Conservation (phyloP, 1,140 invertebrate genomes). For the Capitella teleta region DNA sequence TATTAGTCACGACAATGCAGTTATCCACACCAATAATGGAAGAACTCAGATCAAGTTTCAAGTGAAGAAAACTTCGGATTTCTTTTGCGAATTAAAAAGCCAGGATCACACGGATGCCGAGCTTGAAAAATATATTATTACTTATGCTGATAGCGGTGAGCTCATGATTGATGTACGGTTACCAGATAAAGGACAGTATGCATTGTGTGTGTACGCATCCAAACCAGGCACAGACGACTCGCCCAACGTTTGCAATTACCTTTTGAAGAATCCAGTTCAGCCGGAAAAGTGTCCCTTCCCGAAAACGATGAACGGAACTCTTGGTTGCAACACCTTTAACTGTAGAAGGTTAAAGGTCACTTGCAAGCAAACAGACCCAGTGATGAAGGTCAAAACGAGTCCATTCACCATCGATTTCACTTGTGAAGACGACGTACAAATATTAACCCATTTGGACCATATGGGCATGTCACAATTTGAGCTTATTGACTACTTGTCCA, state of each 20-base stretch:
- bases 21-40: slow-evolving; percentile 3
- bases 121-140: slow-evolving; percentile 25
- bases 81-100: slow-evolving; percentile 21
- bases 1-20: slow-evolving; percentile 20
- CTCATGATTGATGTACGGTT: background rate
- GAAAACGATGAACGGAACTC: no score
- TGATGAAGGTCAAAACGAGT: no score
- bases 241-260: slow-evolving; percentile 33
- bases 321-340: no score
- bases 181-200: slow-evolving; percentile 26
- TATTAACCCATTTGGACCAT: no score
- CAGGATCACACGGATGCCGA: slow-evolving; percentile 25
- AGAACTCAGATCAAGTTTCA: slow-evolving; percentile 22
- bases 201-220: slow-evolving; percentile 28
- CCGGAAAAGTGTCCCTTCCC: no score
- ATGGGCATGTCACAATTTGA: no score
- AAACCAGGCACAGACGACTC: slow-evolving; percentile 15
- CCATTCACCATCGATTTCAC: no score
- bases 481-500: no score
- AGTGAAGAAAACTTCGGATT: slow-evolving; percentile 21
- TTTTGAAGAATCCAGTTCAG: no score
- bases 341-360: no score
- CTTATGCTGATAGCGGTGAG: slow-evolving; percentile 19
- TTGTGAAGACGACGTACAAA: no score
- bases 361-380: no score